These are phyloP conservation scores for Acanthisitta chloris DNA, from an alignment of 2,113 vertebrate genomes.

Conservation along the genomic window DNA sequence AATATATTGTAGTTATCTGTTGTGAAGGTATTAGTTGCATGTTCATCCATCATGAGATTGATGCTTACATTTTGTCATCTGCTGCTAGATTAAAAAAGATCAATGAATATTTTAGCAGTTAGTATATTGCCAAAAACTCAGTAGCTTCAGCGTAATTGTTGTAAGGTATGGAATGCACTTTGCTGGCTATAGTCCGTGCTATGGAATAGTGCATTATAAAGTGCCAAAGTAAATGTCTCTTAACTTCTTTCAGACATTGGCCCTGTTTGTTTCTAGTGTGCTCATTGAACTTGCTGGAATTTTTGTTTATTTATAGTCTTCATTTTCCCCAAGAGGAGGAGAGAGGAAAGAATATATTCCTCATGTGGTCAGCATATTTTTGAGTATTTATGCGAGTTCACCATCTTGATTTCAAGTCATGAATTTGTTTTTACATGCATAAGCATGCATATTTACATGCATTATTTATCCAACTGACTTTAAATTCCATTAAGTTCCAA, in stretches of 20 bases:
- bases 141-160: conserved; percentile 58
- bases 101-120: conserved; percentile 64
- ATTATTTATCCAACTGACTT: conserved; percentile 75
- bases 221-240: conserved; percentile 64
- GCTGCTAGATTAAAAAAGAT: conserved; percentile 59
- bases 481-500: conserved; percentile 83
- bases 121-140: conserved; percentile 56
- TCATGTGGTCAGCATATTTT: conserved; percentile 70
- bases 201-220: conserved; percentile 47
- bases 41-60: conserved; percentile 68
- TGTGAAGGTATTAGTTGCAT: conserved; percentile 58
- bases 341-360: conserved; percentile 71
- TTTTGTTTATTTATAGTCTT: conserved; percentile 67
- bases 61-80: conserved; percentile 73
- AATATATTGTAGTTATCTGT: conserved; percentile 43
- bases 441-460: conserved; percentile 81
- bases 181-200: conserved; percentile 54
- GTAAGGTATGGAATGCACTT: conserved; percentile 59
- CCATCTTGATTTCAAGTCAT: conserved; percentile 81
- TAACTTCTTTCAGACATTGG: conserved; percentile 51
- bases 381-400: conserved; percentile 76
- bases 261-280: conserved; percentile 61
- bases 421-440: conserved; percentile 82
- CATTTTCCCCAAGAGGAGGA: conserved; percentile 64
- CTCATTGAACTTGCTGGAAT: conserved; percentile 77